Evolutionary conservation across 2,888 invertebrate genomes (phyloP), one percentile per base, ranked within the genome.

Genomic region (Blastobasis adustella): DNA sequence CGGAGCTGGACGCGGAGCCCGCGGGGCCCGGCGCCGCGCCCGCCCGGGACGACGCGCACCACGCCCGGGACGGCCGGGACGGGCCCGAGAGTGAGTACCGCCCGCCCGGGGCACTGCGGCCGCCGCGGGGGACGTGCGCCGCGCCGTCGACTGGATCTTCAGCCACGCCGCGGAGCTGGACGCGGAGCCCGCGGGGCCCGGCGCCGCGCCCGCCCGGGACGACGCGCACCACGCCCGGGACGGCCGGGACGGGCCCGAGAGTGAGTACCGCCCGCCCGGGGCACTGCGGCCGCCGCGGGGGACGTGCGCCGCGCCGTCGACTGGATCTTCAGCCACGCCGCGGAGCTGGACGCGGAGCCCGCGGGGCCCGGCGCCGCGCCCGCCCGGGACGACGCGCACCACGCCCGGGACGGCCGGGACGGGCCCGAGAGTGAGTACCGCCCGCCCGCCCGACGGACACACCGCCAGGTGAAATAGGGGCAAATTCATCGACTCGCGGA

Each of bases 81-180:
- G 97, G 97, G 10, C 87, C 89, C 38, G 91, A 91, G 72, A 92
- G 96, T 96, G 80, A 91, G 93, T 90, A 23, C 23, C 23, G 23
- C 23, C 97, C 0, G 88, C 88, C 1, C 92, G 92, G 61, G 98
- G 98, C 8, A 89, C 98, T 3, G 92, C 92, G 66, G 94, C 94
- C 38, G 97, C 98, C 0, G 92, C 92, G 64, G 98, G 98, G 61
- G 95, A 96, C 82, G 90, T 97, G 49, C 95, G 96, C 70, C 91
- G 98, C 54, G 98, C 98, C 4, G 93, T 95, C 37, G 98, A 98
- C 85, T 99, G 98, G 98, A 96, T 98, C 71, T 98, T 98, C 86
- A 96, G 95, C 68, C 97, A 96, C 82, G 93, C 92, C 8, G 93
- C 92, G 60, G 94, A 95, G 68, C 79, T 95, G 44, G 91, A 92